A percentile compares a stretch with the other conserved stretches of the same genome.
These are phyloP conservation scores for Cyanoliseus patagonus DNA, from an alignment of 2,113 vertebrate species.

Conservation along the genomic window DNA sequence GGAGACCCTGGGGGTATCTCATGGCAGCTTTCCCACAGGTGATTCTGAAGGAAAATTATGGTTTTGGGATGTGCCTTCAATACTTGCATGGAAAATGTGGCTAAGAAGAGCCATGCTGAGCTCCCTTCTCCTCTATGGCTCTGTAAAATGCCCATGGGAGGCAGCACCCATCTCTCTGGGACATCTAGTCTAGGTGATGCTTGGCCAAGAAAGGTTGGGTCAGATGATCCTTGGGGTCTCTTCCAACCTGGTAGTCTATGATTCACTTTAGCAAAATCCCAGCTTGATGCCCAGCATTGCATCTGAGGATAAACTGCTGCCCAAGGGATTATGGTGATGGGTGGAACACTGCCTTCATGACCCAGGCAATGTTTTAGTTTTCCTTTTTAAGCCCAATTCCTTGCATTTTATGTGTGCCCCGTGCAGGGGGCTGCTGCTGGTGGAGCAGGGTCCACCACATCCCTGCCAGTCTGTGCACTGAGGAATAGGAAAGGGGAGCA, in stretches of 20 bases:
- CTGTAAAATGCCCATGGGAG: not conserved
- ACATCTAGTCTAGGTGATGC: not conserved
- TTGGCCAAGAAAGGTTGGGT: not conserved
- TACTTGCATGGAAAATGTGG: constrained; percentile 13
- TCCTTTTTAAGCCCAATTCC: not conserved
- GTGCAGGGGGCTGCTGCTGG: not conserved
- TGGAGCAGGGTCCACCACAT: no score
- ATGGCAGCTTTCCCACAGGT: constrained; percentile 50
- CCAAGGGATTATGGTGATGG: not conserved
- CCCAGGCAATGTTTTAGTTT: not conserved
- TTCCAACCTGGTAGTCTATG: not conserved
- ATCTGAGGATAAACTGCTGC: not conserved
- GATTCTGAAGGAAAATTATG: constrained; percentile 53
- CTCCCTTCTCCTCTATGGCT: not conserved
- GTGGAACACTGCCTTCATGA: not conserved
- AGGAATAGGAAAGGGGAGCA: not conserved
- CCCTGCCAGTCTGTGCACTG: not conserved
- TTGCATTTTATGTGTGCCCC: not conserved
- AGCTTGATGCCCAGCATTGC: not conserved
- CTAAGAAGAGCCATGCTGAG: not conserved
- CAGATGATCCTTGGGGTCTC: not conserved
- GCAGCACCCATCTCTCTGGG: not conserved
- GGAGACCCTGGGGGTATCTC: constrained; percentile 52
- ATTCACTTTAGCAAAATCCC: not conserved
- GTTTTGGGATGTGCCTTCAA: constrained; percentile 55